Base-by-base conservation (phyloP, 2,888 invertebrate species). In the Malthinus seriepunctatus region DNA sequence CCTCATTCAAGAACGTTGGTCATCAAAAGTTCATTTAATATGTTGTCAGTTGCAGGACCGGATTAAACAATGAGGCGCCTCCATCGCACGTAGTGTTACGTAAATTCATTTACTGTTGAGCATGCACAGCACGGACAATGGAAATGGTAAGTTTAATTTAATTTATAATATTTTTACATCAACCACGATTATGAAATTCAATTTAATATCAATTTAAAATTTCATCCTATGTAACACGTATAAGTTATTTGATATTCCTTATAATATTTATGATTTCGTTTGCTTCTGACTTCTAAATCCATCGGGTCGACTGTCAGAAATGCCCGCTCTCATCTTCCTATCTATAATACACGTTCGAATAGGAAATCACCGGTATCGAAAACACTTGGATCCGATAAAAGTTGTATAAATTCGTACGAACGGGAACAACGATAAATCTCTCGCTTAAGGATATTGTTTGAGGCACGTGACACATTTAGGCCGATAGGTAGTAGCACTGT, bases 61-160 rank as follows among this genome's bases (percentile, higher is more conserved):
- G 69, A 70, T 63, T 67, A 64, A 67, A 72, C 68, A 68, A 72
- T 73, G 73, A 69, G 73, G 70, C 72, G 73, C 63, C 68, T 68
- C 67, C 65, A 69, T 64, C 68, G 67, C 63, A 64, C 60, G 60
- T 63, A 65, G 65, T 63, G 62, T 67, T 67, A 23, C 63, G 69
- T 66, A 69, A 62, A 14, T 15, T 42, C 55, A 63, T 60, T 60
- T 58, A 62, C 53, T 55, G 67, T 63, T 72, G 56, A 74, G 73
- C 75, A 79, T 79, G 79, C 79, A 79, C 76, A 79, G 78, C 72
- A 79, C 79, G 69, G 79, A 79, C 69, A 79, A 79, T 79, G 79
- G 77, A 66, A 70, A 76, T 70, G 79, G 79, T 79, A 67, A 77
- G 78, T 73, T 46, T 54, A 38, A 37, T 47, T 51, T 46, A 12